phyloP scores from a whole-genome alignment of 2,888 invertebrate genomes.

The Drosophila ochracea region DNA sequence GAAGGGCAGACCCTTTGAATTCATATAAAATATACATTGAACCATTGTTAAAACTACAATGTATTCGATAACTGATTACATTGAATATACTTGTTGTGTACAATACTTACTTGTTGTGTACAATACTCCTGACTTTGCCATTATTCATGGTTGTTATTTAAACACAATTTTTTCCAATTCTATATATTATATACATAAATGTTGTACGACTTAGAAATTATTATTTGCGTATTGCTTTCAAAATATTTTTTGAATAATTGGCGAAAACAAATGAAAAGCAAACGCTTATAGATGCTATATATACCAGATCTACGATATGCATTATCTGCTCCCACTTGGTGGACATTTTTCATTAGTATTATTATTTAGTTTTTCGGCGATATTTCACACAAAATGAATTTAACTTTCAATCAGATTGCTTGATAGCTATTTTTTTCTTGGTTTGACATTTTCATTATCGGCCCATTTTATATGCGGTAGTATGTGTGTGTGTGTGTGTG shows the following conservation, averaged over 20 bases:
- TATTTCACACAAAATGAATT: conserved; percentile 48
- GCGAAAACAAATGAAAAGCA: too few species aligned
- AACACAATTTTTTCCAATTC: not conserved
- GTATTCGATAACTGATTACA: too few species aligned
- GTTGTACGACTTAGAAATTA: not conserved
- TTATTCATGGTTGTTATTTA: not conserved
- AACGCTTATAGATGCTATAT: not conserved
- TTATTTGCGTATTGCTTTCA: not conserved
- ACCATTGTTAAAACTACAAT: too few species aligned
- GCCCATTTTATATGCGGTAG: not conserved
- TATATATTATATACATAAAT: not conserved
- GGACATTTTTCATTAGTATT: not conserved
- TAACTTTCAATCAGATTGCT: conserved; percentile 44
- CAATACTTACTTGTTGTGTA: not conserved
- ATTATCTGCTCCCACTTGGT: not conserved
- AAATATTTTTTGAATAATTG: too few species aligned
- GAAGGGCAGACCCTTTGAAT: not conserved
- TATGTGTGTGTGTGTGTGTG: too few species aligned
- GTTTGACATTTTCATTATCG: conserved; percentile 60
- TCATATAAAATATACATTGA: not conserved
- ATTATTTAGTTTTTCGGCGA: not conserved
- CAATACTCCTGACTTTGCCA: too few species aligned
- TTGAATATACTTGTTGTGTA: not conserved
- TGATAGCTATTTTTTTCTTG: conserved; percentile 62
- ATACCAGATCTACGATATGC: not conserved